phyloP scores from a whole-genome alignment of 2,797 vertebrate species.

The Hippocampus kuda region DNA sequence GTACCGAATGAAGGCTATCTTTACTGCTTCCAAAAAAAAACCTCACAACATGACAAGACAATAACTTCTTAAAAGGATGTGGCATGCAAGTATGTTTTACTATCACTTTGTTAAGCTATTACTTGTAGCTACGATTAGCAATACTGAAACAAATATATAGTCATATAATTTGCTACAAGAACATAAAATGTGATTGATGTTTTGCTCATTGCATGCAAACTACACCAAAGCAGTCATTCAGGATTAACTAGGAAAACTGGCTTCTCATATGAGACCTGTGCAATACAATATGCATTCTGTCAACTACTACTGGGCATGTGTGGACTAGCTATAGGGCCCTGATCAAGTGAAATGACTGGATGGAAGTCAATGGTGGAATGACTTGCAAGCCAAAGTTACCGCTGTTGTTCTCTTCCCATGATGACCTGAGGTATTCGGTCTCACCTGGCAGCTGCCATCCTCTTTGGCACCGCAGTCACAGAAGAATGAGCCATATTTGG shows the following conservation, averaged over 20 bases:
- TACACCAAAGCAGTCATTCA: conserved; percentile 11
- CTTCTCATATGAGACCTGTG: conserved; percentile 25
- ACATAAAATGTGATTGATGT: conserved; percentile 45
- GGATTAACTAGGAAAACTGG: conserved; percentile 46
- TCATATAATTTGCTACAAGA: conserved; percentile 7
- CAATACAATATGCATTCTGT: conserved; percentile 26
- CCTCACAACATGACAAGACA: neutral
- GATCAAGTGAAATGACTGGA: conserved; percentile 66
- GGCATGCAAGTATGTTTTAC: conserved; percentile 11
- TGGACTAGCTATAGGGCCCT: conserved; percentile 57
- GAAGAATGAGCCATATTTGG: conserved; percentile 99
- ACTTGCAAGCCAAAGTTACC: conserved; percentile 80
- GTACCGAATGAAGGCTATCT: neutral
- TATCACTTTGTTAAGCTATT: conserved; percentile 1
- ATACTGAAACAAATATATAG: neutral
- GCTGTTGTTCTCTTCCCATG: conserved; percentile 78
- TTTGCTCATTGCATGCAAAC: conserved; percentile 43
- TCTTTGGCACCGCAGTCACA: conserved; percentile 99
- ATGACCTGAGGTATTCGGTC: conserved; percentile 78
- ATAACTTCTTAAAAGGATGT: neutral
- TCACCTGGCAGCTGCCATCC: conserved; percentile 98
- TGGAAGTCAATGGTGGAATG: conserved; percentile 71
- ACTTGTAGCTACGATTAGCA: neutral
- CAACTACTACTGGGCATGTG: conserved; percentile 28
- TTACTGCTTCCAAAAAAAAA: conserved; percentile 4